Percentiles rank a stretch among this genome's conserved stretches.
These are phyloP conservation scores for cattle (Bos taurus) DNA, from an alignment of 2,113 vertebrate species.

Conservation along the genomic window ARS-UCD2.0 NC_037334.1:28801501-28802000, in stretches of 20 bases:
- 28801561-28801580: background rate
- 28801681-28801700: background rate
- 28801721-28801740: background rate
- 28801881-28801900: background rate
- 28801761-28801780: background rate
- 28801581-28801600: background rate
- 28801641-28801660: background rate
- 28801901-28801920: background rate
- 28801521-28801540: background rate
- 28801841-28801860: background rate
- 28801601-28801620: background rate
- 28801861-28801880: background rate
- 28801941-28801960: background rate
- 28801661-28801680: background rate
- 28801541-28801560: background rate
- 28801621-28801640: background rate
- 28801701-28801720: background rate
- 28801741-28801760: background rate
- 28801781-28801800: background rate
- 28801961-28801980: background rate
- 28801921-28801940: background rate
- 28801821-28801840: background rate
- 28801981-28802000: background rate
- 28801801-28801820: background rate
- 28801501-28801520: background rate